phyloP scores from a whole-genome alignment of 1,140 invertebrate species.

The Neodiprion pinetum region DNA sequence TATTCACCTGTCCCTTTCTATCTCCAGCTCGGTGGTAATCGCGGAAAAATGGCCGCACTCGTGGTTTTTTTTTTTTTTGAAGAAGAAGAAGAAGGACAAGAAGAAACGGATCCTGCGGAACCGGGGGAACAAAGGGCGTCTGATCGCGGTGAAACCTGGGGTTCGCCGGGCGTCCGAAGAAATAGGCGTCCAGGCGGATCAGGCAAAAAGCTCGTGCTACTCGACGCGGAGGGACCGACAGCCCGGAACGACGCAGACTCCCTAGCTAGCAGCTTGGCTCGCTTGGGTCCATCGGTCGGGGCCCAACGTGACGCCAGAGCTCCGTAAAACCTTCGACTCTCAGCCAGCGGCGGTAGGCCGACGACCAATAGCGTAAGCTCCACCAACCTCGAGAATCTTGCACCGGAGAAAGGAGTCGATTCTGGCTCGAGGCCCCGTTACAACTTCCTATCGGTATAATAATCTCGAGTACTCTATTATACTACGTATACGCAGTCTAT shows the following conservation, averaged over 20 bases:
- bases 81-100: no score
- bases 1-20: no score
- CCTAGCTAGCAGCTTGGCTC: neutral
- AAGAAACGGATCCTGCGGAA: no score
- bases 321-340: neutral
- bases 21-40: no score
- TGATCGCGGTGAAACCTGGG: no score
- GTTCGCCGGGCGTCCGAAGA: no score
- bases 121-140: no score
- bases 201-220: neutral
- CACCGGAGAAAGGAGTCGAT: slow-evolving; percentile 6
- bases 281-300: neutral
- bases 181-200: no score
- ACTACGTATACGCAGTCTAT: neutral
- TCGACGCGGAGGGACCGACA: neutral
- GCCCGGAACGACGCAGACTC: neutral
- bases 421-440: slow-evolving; percentile 5
- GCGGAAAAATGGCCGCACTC: no score
- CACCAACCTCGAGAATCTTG: slow-evolving; percentile 1
- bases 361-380: neutral
- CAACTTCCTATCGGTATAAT: slow-evolving; percentile 14
- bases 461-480: slow-evolving; percentile 14
- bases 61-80: no score
- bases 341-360: neutral
- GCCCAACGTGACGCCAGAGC: neutral